Conservation (phyloP, 2,888 invertebrate species). For the Pandemis heparana region DNA sequence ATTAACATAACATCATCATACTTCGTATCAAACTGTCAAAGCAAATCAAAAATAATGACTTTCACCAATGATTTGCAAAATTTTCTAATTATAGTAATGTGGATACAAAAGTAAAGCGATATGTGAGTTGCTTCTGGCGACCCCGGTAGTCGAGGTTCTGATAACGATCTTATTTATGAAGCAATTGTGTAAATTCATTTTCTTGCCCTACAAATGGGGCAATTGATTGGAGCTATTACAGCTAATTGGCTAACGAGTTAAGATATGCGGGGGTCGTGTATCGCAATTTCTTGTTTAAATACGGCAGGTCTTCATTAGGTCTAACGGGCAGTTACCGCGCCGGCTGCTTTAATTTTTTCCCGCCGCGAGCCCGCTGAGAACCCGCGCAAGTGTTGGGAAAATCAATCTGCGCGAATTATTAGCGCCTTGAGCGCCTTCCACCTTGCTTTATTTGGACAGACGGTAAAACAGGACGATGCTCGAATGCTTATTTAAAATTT, state of each 20-base stretch:
- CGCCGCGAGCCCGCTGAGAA: slow-evolving; percentile 66
- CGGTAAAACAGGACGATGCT: background rate
- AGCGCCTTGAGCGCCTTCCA: background rate
- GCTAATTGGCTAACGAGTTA: slow-evolving; percentile 67
- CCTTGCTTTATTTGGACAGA: slow-evolving; percentile 2
- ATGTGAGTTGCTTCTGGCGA: slow-evolving; percentile 7
- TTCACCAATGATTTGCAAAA: slow-evolving; percentile 75
- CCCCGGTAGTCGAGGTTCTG: slow-evolving; percentile 19
- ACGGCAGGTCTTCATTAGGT: slow-evolving; percentile 71
- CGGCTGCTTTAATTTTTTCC: slow-evolving; percentile 60
- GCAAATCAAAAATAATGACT: slow-evolving; percentile 72
- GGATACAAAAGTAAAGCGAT: slow-evolving; percentile 48
- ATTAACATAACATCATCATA: slow-evolving; percentile 51
- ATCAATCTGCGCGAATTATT: slow-evolving; percentile 65
- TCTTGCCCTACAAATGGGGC: slow-evolving; percentile 58
- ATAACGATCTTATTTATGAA: slow-evolving; percentile 42
- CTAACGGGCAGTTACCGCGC: slow-evolving; percentile 62
- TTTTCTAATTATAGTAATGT: slow-evolving; percentile 72
- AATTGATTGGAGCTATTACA: slow-evolving; percentile 66
- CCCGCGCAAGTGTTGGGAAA: slow-evolving; percentile 71
- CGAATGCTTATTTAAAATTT: background rate
- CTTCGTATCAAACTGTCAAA: slow-evolving; percentile 40
- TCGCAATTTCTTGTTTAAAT: slow-evolving; percentile 79
- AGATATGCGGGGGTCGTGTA: slow-evolving; percentile 61
- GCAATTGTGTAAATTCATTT: slow-evolving; percentile 51